These are phyloP conservation scores for Ichneumoninae sp. DNA, from an alignment of 2,888 invertebrate species.

Conservation along the genomic window DNA sequence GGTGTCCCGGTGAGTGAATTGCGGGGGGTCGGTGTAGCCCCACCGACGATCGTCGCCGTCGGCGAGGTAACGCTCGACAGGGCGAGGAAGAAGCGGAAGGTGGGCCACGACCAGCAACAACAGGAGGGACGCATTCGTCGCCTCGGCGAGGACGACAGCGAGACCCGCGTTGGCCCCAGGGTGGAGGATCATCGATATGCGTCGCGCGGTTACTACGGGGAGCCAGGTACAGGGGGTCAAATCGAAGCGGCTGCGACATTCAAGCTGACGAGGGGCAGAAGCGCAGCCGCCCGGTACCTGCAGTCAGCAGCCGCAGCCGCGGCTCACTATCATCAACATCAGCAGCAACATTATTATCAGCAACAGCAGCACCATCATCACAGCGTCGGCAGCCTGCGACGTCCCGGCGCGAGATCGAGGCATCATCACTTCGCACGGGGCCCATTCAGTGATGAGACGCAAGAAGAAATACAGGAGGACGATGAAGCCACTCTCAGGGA, in stretches of 20 bases:
- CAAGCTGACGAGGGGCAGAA: constrained; percentile 85
- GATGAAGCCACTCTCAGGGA: constrained; percentile 97
- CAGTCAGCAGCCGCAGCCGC: constrained; percentile 79
- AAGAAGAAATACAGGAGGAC: constrained; percentile 90
- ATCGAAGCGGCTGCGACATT: constrained; percentile 82
- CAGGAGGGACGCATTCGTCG: constrained; percentile 85
- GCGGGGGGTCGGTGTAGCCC: constrained; percentile 17
- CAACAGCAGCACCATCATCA: constrained; percentile 71
- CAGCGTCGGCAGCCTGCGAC: constrained; percentile 83
- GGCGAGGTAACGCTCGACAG: constrained; percentile 59
- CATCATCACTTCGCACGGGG: constrained; percentile 85
- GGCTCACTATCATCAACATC: constrained; percentile 73
- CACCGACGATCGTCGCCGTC: constrained; percentile 25
- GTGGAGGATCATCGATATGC: constrained; percentile 82
- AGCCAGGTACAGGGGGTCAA: constrained; percentile 80
- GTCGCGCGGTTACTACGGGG: constrained; percentile 79
- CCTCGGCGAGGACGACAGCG: constrained; percentile 80
- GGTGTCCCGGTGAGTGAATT: constrained; percentile 57
- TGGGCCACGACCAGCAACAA: constrained; percentile 74
- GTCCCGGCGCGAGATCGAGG: constrained; percentile 83
- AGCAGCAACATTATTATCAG: constrained; percentile 72
- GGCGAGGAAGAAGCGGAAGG: constrained; percentile 65
- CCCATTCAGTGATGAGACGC: constrained; percentile 92
- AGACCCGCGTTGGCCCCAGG: constrained; percentile 77
- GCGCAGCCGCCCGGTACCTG: constrained; percentile 82